Base-by-base conservation (phyloP, 2,113 vertebrate genomes). In the Ctenodactylus gundi region DNA sequence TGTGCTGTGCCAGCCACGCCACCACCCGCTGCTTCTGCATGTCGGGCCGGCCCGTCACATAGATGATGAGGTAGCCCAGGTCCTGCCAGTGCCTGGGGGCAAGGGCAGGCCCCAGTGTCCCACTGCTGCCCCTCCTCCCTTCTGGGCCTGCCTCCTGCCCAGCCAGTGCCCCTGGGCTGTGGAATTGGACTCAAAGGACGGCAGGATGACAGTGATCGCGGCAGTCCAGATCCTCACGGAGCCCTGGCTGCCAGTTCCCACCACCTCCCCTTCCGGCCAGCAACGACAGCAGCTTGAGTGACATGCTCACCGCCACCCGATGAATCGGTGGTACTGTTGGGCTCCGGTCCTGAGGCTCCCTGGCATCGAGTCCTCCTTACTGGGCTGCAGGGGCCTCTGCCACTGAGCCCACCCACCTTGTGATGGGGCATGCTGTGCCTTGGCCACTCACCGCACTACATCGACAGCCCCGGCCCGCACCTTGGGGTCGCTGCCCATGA, bases 11-110 rank as follows among this genome's bases (percentile, higher is more conserved):
- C 76, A 99, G 98, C 99, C 99, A 99, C 0, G 99, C 99, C 80
- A 99, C 99, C 98, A 99, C 99, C 18, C 99, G 98, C 97, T 99
- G 99, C 99, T 99, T 99, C 98, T 99, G 99, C 99, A 99, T 99
- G 98, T 99, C 99, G 0, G 99, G 99, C 51, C 99, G 99, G 64
- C 99, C 99, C 0, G 99, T 99, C 94, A 99, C 99, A 0, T 99
- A 99, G 91, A 99, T 99, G 39, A 99, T 99, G 98, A 99, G 96
- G 98, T 99, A 99, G 97, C 99, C 99, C 68, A 99, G 97, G 97
- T 99, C 99, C 98, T 99, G 99, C 99, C 99, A 99, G 98, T 99
- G 99, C 96, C 99, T 99, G 81, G 25, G 65, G 72, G 53, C 17
- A 18, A 94, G 86, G 49, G 53, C 29, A 70, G 89, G 57, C 51